Evolutionary conservation across 2,797 vertebrate genomes (phyloP).

Genomic region (Heliangelus exortis): DNA sequence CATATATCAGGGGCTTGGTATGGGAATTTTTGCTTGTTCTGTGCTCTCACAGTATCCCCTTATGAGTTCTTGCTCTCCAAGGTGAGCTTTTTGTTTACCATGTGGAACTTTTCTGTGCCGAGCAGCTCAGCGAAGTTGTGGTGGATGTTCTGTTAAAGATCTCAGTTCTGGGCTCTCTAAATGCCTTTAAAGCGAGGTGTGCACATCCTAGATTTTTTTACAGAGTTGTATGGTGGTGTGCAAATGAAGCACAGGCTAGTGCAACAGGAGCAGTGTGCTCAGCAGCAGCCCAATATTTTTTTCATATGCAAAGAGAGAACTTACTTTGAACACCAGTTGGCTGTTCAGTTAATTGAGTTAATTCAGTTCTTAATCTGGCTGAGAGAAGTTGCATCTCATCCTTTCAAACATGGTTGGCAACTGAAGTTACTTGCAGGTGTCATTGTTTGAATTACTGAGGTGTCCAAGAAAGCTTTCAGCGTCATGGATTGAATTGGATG

Average conservation of each 20-base stretch:
- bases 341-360: not conserved
- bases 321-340: not conserved
- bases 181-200: rapidly evolving
- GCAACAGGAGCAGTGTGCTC: not conserved
- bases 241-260: not conserved
- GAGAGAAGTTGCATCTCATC: not conserved
- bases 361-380: not conserved
- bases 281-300: not conserved
- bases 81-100: not conserved
- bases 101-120: not conserved
- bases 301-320: not conserved
- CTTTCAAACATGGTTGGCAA: not conserved
- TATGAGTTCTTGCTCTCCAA: not conserved
- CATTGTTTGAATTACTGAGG: not conserved
- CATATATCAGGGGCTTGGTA: not conserved
- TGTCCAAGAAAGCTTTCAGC: not conserved
- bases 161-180: not conserved
- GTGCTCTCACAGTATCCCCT: not conserved
- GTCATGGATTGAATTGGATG: not conserved
- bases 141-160: not conserved
- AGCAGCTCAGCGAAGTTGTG: not conserved
- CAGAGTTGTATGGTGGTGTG: not conserved
- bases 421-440: not conserved
- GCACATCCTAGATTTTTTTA: not conserved
- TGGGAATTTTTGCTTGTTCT: not conserved